phyloP scores from a whole-genome alignment of 2,113 vertebrate species.

The Rhadina sibilatrix region DNA sequence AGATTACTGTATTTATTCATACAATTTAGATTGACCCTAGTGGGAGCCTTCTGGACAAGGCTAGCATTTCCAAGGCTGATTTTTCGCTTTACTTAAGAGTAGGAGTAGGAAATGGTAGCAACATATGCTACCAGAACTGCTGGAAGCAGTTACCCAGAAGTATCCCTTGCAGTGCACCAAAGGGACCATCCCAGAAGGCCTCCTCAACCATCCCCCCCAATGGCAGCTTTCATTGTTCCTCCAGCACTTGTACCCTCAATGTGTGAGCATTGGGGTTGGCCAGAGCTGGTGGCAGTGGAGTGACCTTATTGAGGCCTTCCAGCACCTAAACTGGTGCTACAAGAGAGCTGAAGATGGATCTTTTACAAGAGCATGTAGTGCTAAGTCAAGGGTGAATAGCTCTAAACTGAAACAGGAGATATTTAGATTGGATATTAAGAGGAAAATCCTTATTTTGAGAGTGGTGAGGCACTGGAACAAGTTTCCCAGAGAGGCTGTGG shows the following conservation, averaged over 20 bases:
- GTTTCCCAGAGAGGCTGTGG: background rate
- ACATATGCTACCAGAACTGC: background rate
- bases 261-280: fast-evolving
- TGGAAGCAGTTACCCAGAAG: background rate
- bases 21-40: background rate
- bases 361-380: background rate
- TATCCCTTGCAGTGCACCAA: background rate
- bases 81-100: background rate
- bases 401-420: background rate
- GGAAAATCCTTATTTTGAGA: background rate
- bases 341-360: fast-evolving
- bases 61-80: background rate
- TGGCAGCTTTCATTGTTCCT: fast-evolving
- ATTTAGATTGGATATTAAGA: background rate
- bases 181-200: background rate
- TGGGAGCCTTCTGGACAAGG: background rate
- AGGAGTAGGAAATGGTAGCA: background rate
- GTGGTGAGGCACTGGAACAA: background rate
- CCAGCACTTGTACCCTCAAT: fast-evolving
- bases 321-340: background rate
- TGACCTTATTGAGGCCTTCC: background rate
- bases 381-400: background rate
- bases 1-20: background rate
- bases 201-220: background rate
- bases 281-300: background rate